Base-by-base conservation (phyloP, 2,113 vertebrate species). In the Oncorhynchus gorbuscha region DNA sequence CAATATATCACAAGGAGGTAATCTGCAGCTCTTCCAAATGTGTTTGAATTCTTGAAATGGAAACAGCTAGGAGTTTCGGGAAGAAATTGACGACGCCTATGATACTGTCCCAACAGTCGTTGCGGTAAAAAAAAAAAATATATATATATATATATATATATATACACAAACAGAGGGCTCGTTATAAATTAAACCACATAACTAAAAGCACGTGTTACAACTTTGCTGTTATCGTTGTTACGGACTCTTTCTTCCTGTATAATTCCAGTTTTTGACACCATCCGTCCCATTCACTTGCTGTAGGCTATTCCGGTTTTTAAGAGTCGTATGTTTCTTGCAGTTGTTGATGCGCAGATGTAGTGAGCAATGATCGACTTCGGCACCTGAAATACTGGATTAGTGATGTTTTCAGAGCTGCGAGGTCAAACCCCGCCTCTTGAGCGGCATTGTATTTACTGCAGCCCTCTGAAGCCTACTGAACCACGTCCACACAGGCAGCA, bases 331-430 rank as follows among this genome's bases (percentile, higher is more conserved):
- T 48, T 69, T 67, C 67, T 58, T 48, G 16, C 26, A 22, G 28
- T 14, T 32, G 75, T 71, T 75, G 76, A 61, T 59, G 81, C 66
- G 90, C 83, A 78, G 87, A 79, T 73, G 83, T 86, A 77, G 81
- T 81, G 91, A 89, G 87, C 84, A 75, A 5, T 72, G 82, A 45
- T 80, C 78, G 81, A 88, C 84, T 91, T 83, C 78, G 81, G 79
- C 91, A 94, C 93, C 93, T 94, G 93, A 93, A 93, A 89, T 90
- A 89, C 91, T 87, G 93, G 91, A 92, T 90, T 82, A 86, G 90
- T 83, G 90, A 91, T 88, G 92, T 91, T 93, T 91, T 90, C 86
- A 76, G 86, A 81, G 89, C 87, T 6, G 82, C 86, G 87, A 91
- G 89, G 90, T 91, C 86, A 92, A 91, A 87, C 90, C 88, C 90